Conservation (phyloP, 2,113 vertebrate genomes). For the Ochotona princeps region DNA sequence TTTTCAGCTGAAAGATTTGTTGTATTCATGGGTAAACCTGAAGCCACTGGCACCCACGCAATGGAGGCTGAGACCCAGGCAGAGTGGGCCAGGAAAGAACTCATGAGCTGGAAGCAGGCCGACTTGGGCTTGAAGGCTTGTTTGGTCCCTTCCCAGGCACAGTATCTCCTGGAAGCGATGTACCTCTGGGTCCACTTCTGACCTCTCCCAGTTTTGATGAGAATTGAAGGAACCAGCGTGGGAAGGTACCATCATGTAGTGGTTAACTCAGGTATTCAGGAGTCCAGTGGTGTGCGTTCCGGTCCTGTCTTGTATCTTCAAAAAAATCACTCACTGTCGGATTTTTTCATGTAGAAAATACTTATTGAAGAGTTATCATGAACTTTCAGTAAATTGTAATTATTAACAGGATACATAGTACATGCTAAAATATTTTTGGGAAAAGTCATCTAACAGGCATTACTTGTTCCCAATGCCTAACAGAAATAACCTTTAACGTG, state of each 20-base stretch:
- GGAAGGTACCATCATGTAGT: accelerated
- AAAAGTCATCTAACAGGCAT: not conserved
- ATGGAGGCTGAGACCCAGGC: not conserved
- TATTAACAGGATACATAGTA: not conserved
- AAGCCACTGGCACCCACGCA: accelerated
- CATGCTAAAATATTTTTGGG: not conserved
- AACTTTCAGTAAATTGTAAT: not conserved
- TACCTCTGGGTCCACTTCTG: not conserved
- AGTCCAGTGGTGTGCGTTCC: not conserved
- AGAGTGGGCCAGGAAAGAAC: not conserved
- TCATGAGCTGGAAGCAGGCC: not conserved
- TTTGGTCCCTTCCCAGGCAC: not conserved
- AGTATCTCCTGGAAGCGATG: not conserved
- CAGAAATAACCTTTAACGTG: not conserved
- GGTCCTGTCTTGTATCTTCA: not conserved
- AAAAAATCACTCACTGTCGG: not conserved
- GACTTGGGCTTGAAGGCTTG: not conserved
- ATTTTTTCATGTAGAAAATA: not conserved
- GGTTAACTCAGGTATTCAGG: not conserved
- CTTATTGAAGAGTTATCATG: not conserved
- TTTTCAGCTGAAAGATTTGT: not conserved
- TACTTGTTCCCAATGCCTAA: too few species aligned
- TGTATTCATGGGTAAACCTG: not conserved
- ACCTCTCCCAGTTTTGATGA: not conserved
- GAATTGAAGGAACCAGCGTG: too few species aligned